Evolutionary conservation across 2,888 invertebrate species (phyloP), one percentile per base, ranked within the genome.

Genomic region (Erebia ligea): DNA sequence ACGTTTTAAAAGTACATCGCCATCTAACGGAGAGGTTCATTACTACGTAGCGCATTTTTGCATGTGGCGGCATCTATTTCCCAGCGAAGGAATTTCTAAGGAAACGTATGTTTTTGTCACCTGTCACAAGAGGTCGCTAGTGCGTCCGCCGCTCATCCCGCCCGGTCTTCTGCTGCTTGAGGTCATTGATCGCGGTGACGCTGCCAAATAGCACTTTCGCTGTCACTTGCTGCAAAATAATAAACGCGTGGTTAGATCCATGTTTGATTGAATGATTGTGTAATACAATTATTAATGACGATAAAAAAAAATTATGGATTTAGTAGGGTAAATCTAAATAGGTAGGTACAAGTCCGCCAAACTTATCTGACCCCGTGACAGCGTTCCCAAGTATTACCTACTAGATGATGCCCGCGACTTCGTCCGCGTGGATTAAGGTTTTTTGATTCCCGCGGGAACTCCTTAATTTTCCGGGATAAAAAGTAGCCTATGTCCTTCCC

Each of bases 171-270:
- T 95, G 95, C 85, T 96, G 95, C 81, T 96, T 95, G 84, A 96
- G 94, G 87, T 96, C 95, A 89, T 95, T 96, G 90, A 96, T 96
- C 83, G 96, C 95, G 76, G 95, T 94, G 84, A 96, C 95, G 79
- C 95, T 95, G 74, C 96, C 95, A 86, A 96, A 96, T 86, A 96
- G 94, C 75, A 96, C 96, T 92, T 96, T 96, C 85, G 96, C 95
- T 78, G 95, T 95, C 85, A 96, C 95, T 90, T 96, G 94, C 86
- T 93, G 92, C 81, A 81, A 82, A 75, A 74, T 50, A 50, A 50
- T 17, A 72, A 68, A 72, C 62, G 65, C 59, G 71, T 63, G 62
- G 54, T 66, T 65, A 59, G 48, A 70, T 59, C 40, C 17, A 50
- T 48, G 21, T 50, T 10, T n/a, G 25, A 42, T 45, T 48, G 21